Conservation (phyloP, 2,797 vertebrate genomes). For the Alectoris magna region DNA sequence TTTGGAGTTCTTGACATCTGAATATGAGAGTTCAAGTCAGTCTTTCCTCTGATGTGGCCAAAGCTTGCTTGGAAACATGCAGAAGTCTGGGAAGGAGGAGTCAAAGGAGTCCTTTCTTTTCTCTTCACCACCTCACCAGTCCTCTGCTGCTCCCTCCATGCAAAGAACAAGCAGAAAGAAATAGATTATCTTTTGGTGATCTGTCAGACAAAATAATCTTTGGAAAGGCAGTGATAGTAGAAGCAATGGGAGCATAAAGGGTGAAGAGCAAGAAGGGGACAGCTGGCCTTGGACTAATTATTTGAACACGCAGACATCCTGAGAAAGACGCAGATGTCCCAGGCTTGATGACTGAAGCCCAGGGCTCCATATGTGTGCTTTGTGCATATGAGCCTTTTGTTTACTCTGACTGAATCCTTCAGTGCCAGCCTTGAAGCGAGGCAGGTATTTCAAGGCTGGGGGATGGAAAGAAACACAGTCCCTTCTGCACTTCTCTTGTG, state of each 20-base stretch:
- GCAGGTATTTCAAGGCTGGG: not conserved
- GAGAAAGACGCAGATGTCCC: conserved; percentile 54
- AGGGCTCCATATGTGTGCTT: conserved; percentile 24
- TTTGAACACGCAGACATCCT: not conserved
- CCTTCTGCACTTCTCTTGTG: not conserved
- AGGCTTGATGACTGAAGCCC: not conserved
- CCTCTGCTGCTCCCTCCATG: not conserved
- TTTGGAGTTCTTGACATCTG: not conserved
- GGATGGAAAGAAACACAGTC: not conserved
- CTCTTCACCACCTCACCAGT: not conserved
- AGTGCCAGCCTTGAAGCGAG: not conserved
- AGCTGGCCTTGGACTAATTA: conserved; percentile 51
- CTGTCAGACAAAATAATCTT: not conserved
- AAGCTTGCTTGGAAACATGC: not conserved
- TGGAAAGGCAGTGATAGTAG: not conserved
- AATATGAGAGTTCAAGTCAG: not conserved
- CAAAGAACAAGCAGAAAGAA: not conserved
- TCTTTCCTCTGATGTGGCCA: not conserved
- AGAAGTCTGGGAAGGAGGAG: not conserved
- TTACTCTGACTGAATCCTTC: not conserved
- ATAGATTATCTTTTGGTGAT: not conserved
- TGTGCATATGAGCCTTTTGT: conserved; percentile 13
- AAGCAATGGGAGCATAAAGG: conserved; percentile 6
- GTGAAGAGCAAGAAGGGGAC: not conserved
- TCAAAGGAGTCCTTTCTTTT: not conserved